Base-by-base conservation (phyloP, 2,113 vertebrate genomes). In the Sylvia atricapilla region DNA sequence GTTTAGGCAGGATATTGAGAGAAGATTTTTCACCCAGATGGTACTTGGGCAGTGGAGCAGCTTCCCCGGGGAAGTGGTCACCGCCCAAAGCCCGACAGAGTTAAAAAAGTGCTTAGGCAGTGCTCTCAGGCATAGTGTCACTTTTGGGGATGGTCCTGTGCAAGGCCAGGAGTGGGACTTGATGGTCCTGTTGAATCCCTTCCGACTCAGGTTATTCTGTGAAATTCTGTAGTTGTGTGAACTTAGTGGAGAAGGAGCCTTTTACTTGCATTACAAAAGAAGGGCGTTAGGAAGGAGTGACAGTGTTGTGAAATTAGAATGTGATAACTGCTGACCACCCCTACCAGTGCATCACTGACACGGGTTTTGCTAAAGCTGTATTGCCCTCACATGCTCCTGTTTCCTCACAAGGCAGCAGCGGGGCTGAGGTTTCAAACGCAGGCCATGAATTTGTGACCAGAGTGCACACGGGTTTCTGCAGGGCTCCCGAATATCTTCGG, bases 381-480 rank as follows among this genome's bases (percentile, higher is more conserved):
- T 3, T 24, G 35, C 2, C 1, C 59, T 69, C 67, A 11, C 14
- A 30, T 3, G 4, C 23, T 13, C 13, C 25, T 7, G 6, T 30
- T 87, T 55, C 53, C 33, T 21, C 53, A 31, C 8, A 4, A 6
- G 6, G 30, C 63, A 46, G 19, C 44, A 25, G 33, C 0, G 0
- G 39, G 30, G 20, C 4, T 39, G 52, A 30, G 15, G 35, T 49
- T 64, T 76, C 70, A 24, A 33, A 25, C 8, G 27, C 2, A 2
- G 18, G 10, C 46, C 18, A 0, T 9, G 41, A 20, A 23, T 76
- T 41, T 58, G 50, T 46, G 50, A 33, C 21, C 10, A 2, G 33
- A 41, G 11, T 0, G 11, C 52, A 15, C 15, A 1, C 2, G 11
- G 13, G 5, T 33, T 88, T 84, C 39, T 55, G 21, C 5, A 9